These are phyloP conservation scores for Garrulus glandarius DNA, from an alignment of 2,797 vertebrate species.

Conservation along the genomic window DNA sequence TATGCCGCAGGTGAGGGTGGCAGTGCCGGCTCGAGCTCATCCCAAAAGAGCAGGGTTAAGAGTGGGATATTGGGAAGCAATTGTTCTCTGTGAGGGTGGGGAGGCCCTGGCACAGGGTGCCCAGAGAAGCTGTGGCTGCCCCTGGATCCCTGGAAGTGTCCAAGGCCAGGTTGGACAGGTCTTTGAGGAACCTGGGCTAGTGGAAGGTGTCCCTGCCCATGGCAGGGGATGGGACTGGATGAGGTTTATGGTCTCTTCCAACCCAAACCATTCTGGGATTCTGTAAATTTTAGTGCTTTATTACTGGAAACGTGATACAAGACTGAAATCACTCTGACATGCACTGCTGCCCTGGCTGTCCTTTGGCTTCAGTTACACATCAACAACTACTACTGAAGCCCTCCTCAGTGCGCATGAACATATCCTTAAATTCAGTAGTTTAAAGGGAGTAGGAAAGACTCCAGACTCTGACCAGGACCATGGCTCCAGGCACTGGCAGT, in stretches of 20 bases:
- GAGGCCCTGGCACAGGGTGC: background rate
- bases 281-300: background rate
- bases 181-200: accelerated
- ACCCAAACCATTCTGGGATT: background rate
- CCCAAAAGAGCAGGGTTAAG: background rate
- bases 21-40: too few species aligned
- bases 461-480: background rate
- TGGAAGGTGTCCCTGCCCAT: background rate
- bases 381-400: background rate
- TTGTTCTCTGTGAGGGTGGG: accelerated
- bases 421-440: background rate
- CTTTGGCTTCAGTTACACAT: accelerated
- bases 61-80: background rate
- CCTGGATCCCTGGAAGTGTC: background rate
- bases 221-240: background rate
- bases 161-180: accelerated
- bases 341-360: accelerated
- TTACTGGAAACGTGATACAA: accelerated
- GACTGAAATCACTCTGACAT: background rate
- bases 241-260: background rate
- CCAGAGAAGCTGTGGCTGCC: background rate
- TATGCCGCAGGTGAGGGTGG: background rate
- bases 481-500: background rate
- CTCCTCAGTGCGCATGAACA: background rate
- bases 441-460: background rate